Evolutionary conservation across 1,140 invertebrate species (phyloP).

Genomic region (Aethina tumida): DNA sequence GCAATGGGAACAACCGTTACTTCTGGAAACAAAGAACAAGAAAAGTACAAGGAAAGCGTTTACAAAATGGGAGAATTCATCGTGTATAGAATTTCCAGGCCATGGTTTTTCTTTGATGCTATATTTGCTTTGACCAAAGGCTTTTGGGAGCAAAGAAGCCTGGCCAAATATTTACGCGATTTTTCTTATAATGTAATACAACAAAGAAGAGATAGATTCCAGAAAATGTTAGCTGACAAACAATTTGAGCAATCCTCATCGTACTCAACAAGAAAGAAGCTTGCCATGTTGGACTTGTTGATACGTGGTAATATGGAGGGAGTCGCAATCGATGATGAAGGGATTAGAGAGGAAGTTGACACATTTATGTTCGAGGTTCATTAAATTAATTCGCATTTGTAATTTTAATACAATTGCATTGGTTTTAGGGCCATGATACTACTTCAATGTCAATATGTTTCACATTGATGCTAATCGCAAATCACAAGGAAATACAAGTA

Average conservation of each 20-base stretch:
- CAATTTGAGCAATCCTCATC: too few species aligned
- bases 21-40: background rate
- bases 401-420: too few species aligned
- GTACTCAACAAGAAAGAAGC: constrained; percentile 40
- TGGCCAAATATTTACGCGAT: background rate
- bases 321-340: constrained; percentile 39
- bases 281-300: constrained; percentile 74
- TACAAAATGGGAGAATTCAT: background rate
- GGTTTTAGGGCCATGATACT: constrained; percentile 35
- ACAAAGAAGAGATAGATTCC: background rate
- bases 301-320: constrained; percentile 46
- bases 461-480: constrained; percentile 32
- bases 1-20: constrained; percentile 1
- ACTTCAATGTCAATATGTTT: constrained; percentile 34
- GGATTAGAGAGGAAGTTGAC: too few species aligned
- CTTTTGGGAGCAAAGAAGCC: background rate
- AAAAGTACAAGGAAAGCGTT: background rate
- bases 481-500: constrained; percentile 26
- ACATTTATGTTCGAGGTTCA: too few species aligned
- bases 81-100: too few species aligned
- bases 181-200: background rate
- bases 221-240: background rate
- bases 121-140: too few species aligned
- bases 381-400: too few species aligned
- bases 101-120: too few species aligned